These are phyloP conservation scores for Sinocyclocheilus anophthalmus DNA, from an alignment of 2,113 vertebrate species.

Conservation along the genomic window DNA sequence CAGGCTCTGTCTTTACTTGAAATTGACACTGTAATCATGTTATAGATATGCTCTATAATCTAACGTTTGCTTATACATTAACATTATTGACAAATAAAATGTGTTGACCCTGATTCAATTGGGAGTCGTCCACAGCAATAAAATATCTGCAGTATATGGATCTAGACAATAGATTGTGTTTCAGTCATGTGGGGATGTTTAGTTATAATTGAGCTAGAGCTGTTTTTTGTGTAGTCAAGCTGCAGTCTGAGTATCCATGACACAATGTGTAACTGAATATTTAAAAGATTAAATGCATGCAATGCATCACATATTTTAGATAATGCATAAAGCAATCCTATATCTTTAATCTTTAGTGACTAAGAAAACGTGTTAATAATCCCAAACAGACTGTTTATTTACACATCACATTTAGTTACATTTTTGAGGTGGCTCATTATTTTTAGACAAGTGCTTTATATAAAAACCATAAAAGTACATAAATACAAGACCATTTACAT, in stretches of 20 bases:
- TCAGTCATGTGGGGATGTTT: background rate
- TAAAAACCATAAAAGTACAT: conserved; percentile 18
- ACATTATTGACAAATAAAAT: conserved; percentile 4
- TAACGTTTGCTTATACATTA: background rate
- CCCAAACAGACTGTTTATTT: conserved; percentile 11
- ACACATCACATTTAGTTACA: conserved; percentile 4
- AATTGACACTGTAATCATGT: conserved; percentile 21
- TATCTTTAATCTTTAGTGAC: background rate
- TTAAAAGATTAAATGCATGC: background rate
- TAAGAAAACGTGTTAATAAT: background rate
- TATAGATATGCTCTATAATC: conserved; percentile 4
- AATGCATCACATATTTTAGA: background rate
- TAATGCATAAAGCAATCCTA: background rate
- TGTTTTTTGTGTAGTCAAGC: background rate
- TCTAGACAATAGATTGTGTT: background rate
- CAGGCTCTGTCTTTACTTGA: conserved; percentile 19
- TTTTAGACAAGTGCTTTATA: background rate
- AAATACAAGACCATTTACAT: conserved; percentile 32
- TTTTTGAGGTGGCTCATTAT: background rate
- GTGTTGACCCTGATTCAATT: background rate
- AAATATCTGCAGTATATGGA: background rate
- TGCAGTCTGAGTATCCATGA: background rate
- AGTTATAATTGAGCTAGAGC: background rate
- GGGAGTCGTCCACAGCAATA: background rate
- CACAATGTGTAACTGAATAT: background rate